A percentile compares a stretch with the other conserved stretches of the same genome.
Evolutionary conservation across 2,888 invertebrate species (phyloP).

Genomic region (Sclerodermus sp.): DNA sequence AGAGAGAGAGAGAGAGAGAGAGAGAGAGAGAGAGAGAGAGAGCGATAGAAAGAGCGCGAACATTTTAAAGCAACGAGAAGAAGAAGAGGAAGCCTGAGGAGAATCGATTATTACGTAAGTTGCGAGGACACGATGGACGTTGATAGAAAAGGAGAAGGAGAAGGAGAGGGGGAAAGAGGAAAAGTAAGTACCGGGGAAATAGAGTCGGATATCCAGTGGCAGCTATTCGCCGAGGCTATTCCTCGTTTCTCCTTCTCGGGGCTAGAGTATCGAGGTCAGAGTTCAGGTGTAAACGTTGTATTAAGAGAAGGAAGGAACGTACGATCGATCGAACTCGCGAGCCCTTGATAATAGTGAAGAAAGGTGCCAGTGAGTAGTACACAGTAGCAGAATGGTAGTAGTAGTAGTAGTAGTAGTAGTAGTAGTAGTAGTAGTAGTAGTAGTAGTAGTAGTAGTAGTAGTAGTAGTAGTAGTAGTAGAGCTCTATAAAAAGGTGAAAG

Average conservation of each 20-base stretch:
- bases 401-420: conserved; percentile 10
- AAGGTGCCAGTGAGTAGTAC: conserved; percentile 42
- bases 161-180: conserved; percentile 12
- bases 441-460: conserved; percentile 11
- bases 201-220: not conserved
- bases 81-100: conserved; percentile 25
- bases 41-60: no score
- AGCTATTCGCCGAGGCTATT: not conserved
- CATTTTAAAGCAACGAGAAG: conserved; percentile 11
- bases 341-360: conserved; percentile 41
- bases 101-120: conserved; percentile 32
- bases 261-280: not conserved
- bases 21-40: no score
- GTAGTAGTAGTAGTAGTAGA: conserved; percentile 11
- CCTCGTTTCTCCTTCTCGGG: not conserved
- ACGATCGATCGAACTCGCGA: conserved; percentile 28
- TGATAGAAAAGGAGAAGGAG: no score
- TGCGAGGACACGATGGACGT: conserved; percentile 10
- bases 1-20: no score
- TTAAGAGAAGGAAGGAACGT: conserved; percentile 19
- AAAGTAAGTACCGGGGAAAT: conserved; percentile 10
- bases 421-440: conserved; percentile 11
- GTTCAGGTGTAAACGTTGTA: conserved; percentile 22
- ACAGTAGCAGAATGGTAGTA: conserved; percentile 6
- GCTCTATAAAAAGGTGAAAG: conserved; percentile 25